These are phyloP conservation scores for Mus spicilegus DNA, from an alignment of 2,113 vertebrate species.

Conservation along the genomic window DNA sequence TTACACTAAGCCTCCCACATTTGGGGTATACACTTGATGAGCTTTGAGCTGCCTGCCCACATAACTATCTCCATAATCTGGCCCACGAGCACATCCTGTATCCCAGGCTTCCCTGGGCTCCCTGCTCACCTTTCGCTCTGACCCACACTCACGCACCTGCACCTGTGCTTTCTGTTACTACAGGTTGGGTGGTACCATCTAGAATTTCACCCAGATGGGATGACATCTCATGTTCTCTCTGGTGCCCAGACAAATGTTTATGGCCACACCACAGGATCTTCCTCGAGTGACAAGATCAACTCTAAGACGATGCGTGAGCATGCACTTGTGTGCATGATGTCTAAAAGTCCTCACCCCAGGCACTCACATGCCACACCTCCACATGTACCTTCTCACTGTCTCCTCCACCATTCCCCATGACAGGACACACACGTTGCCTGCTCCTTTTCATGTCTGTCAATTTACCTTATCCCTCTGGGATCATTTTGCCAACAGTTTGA, in stretches of 20 bases:
- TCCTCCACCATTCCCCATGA: accelerated
- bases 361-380: not conserved
- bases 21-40: not conserved
- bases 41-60: not conserved
- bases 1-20: not conserved
- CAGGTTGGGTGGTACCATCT: not conserved
- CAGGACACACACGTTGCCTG: not conserved
- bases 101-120: not conserved
- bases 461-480: not conserved
- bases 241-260: not conserved
- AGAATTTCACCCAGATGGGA: not conserved
- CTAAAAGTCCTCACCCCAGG: not conserved
- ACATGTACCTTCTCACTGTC: not conserved
- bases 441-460: not conserved
- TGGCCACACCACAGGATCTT: not conserved
- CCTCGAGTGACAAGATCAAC: not conserved
- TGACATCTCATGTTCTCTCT: not conserved
- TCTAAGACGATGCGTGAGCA: accelerated
- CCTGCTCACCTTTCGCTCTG: no score
- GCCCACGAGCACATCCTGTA: not conserved
- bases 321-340: not conserved
- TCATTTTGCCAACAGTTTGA: not conserved
- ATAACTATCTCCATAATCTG: not conserved
- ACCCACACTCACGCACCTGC: no score
- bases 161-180: not conserved